These are phyloP conservation scores for Noctilio leporinus DNA, from an alignment of 2,113 vertebrate species.

Conservation along the genomic window DNA sequence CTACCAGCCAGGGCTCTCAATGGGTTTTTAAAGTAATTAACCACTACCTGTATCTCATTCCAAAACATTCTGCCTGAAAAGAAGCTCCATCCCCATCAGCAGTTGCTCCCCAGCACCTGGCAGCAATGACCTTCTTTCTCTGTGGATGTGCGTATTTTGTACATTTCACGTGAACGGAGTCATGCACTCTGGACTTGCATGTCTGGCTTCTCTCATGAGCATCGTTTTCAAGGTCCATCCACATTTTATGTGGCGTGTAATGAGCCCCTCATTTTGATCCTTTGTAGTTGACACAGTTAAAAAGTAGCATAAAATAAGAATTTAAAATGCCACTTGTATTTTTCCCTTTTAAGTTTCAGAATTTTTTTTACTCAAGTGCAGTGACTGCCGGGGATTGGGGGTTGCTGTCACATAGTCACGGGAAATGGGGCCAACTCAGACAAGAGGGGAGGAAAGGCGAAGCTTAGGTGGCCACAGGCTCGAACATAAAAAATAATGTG, in stretches of 20 bases:
- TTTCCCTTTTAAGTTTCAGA: neutral
- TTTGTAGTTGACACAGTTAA: neutral
- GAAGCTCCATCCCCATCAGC: neutral
- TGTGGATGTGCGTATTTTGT: neutral
- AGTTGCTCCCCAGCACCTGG: neutral
- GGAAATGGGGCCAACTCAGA: neutral
- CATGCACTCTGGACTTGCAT: fast-evolving
- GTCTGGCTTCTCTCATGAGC: neutral
- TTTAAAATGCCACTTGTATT: neutral
- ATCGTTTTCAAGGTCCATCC: fast-evolving
- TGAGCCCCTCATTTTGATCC: neutral
- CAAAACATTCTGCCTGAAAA: neutral
- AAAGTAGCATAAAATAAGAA: neutral
- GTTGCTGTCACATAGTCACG: neutral
- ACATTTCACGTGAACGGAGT: fast-evolving
- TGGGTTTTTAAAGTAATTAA: neutral
- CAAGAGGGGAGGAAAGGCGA: neutral
- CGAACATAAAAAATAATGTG: neutral
- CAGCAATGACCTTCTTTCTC: fast-evolving
- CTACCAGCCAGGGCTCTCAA: no score
- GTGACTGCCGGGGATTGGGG: neutral
- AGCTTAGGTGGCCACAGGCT: neutral
- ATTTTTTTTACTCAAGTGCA: neutral
- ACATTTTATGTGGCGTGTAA: fast-evolving
- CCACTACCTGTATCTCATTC: no score